Conservation (phyloP, 92 coral and sea anemone genomes). For the Siderastrea siderea region DNA sequence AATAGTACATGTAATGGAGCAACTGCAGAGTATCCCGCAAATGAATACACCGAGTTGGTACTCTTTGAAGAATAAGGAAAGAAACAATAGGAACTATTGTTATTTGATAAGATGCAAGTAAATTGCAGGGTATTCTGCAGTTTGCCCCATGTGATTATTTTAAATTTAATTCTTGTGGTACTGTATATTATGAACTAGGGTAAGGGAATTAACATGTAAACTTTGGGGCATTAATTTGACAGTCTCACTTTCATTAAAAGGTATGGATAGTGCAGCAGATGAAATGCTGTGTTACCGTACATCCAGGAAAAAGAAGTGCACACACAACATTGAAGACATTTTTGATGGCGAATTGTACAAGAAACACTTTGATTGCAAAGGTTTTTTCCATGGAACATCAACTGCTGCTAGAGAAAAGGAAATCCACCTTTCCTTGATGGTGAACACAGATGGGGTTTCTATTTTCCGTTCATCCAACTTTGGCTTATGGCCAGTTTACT, state of each 20-base stretch:
- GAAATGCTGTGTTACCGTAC: constrained; percentile 17
- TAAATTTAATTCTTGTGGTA: background rate
- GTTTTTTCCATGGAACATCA: constrained; percentile 45
- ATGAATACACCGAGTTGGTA: too few relatives aligned
- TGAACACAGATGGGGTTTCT: constrained; percentile 70
- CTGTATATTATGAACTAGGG: background rate
- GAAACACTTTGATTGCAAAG: constrained; percentile 46
- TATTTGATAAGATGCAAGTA: too few relatives aligned
- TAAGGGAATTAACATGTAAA: background rate
- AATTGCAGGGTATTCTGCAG: too few relatives aligned
- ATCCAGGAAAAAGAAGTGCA: constrained; percentile 22
- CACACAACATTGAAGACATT: constrained; percentile 51
- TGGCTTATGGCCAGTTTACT: constrained; percentile 62
- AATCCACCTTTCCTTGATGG: constrained; percentile 47
- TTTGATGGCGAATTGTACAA: constrained; percentile 59
- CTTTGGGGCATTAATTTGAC: too few relatives aligned
- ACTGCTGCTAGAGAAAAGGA: constrained; percentile 27
- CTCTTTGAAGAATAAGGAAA: too few relatives aligned
- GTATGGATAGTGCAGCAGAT: constrained; percentile 26
- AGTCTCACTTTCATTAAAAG: background rate
- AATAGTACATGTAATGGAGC: too few relatives aligned
- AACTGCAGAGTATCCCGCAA: too few relatives aligned
- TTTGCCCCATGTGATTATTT: background rate
- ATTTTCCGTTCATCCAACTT: constrained; percentile 65
- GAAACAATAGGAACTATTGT: too few relatives aligned